Base-by-base conservation (phyloP, 2,797 vertebrate species). In the Argyrosomus regius region DNA sequence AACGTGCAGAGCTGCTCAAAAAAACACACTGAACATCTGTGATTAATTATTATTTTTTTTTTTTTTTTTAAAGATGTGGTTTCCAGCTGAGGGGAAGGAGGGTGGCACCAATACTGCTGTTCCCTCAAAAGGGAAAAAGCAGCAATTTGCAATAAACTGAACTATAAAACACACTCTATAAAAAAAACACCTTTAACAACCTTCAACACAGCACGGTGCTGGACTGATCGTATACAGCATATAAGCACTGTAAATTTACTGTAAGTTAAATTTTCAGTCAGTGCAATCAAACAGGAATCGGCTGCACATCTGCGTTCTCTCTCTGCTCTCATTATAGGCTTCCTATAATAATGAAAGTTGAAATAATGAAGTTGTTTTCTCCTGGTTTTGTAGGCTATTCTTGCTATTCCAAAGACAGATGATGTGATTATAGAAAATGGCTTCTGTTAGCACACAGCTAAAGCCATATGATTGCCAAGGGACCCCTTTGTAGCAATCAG, bases 341-440 rank as follows among this genome's bases (percentile, higher is more conserved):
- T 56, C 17, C 63, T 61, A 1, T 56, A 45, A 57, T 72, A 28
- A 62, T 41, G 58, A 56, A 67, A 20, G 28, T 53, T 39, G 35
- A 39, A 39, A 10, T 20, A 22, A 53, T 70, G 24, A 22, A 26
- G 48, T 72, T 53, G 69, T 77, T 78, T 71, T 68, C 24, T 54
- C 49, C 62, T 3, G 4, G 28, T 62, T 72, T 72, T 45, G 17
- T 11, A 16, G 35, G 52, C n/a, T 66, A 9, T 63, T 80, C 18
- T 28, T 0, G 53, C 62, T 35, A 12, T 82, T 78, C 82, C 39
- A 68, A 61, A 83, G 77, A 85, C 79, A 78, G 67, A 84, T 75
- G 75, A 87, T 61, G 82, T 82, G 78, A 89, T 92, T 73, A 75
- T 39, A 68, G 73, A 45, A 63, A 86, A 85, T 58, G 67, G 64